Conservation (phyloP, 92 coral and sea anemone species). For the Phenganax stokvisi region DNA sequence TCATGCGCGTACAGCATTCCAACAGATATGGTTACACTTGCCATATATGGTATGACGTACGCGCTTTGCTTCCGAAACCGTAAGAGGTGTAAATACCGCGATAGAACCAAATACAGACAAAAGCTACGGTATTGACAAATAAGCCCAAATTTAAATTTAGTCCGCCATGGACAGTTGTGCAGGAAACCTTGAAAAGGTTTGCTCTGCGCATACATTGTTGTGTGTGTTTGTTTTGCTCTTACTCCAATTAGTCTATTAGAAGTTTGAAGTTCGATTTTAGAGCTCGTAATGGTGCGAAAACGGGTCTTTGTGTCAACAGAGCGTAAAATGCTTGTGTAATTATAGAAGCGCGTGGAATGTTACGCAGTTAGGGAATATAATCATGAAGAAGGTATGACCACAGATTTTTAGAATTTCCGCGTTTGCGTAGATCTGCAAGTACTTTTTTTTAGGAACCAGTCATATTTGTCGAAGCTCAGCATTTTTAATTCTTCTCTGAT, state of each 20-base stretch:
- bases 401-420: no score
- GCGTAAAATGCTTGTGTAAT: conserved; percentile 7
- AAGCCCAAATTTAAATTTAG: neutral
- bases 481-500: no score
- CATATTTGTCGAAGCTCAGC: no score
- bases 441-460: no score
- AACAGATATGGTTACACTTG: conserved; percentile 5
- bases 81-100: conserved; percentile 4
- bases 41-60: conserved; percentile 19
- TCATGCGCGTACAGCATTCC: neutral
- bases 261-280: neutral
- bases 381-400: conserved; percentile 3
- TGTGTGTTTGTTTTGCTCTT: neutral
- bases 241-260: neutral
- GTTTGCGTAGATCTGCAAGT: no score
- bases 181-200: no score
- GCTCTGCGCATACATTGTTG: neutral
- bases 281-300: neutral
- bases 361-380: neutral
- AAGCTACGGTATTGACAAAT: neutral
- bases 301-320: neutral
- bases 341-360: conserved; percentile 16
- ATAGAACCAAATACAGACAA: conserved; percentile 27
- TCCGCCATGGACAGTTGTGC: neutral
- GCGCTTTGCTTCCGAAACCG: conserved; percentile 1